These are phyloP conservation scores for Bedellia somnulentella DNA, from an alignment of 2,888 invertebrate species.

Conservation along the genomic window DNA sequence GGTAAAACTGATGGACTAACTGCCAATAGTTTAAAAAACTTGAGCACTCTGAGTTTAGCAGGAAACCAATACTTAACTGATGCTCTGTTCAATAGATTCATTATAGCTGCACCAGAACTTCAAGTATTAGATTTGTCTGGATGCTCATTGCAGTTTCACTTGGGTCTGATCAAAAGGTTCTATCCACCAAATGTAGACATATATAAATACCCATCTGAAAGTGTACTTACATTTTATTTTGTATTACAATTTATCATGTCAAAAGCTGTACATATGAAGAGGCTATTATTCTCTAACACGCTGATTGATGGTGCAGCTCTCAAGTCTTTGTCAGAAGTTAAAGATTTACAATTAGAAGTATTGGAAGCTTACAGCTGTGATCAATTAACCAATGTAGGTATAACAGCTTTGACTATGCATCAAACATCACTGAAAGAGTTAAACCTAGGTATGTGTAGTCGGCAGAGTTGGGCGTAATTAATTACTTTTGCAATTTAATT, in stretches of 20 bases:
- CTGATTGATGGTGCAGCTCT: constrained; percentile 67
- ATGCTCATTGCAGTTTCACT: constrained; percentile 72
- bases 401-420: constrained; percentile 50
- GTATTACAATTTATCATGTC: constrained; percentile 59
- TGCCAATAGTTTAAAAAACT: constrained; percentile 42
- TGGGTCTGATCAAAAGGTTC: constrained; percentile 67
- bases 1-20: constrained; percentile 56
- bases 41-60: constrained; percentile 63
- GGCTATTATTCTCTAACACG: constrained; percentile 67
- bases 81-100: constrained; percentile 69
- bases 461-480: too few species aligned
- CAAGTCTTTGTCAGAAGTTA: constrained; percentile 50
- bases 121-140: constrained; percentile 65
- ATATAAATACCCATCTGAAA: constrained; percentile 60
- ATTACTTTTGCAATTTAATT: too few species aligned
- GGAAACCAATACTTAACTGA: constrained; percentile 75
- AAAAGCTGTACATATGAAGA: constrained; percentile 57
- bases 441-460: constrained; percentile 65
- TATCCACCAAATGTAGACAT: constrained; percentile 54
- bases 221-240: constrained; percentile 71
- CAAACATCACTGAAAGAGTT: constrained; percentile 61
- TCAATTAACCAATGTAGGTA: constrained; percentile 63
- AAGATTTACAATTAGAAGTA: constrained; percentile 49
- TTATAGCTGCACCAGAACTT: constrained; percentile 61
- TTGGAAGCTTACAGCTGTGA: constrained; percentile 61